Evolutionary conservation across 1,140 invertebrate species (phyloP).

Genomic region (Zelostemma sp.): DNA sequence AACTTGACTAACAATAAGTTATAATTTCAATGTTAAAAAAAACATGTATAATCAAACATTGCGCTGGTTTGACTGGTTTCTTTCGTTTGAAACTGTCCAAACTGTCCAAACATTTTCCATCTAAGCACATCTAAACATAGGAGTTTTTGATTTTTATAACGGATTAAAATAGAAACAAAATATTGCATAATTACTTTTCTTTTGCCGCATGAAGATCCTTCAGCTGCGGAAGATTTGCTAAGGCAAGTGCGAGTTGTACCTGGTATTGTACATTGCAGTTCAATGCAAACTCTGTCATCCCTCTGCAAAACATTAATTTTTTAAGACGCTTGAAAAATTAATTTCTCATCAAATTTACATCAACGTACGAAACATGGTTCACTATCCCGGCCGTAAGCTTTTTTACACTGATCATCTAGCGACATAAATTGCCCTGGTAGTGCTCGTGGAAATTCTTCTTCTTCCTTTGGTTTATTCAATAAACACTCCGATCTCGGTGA

Average conservation of each 20-base stretch:
- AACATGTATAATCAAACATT: too few species aligned
- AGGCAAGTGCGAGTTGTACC: slow-evolving; percentile 80
- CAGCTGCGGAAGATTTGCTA: slow-evolving; percentile 88
- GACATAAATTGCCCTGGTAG: slow-evolving; percentile 87
- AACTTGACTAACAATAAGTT: too few species aligned
- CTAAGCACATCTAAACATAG: slow-evolving; percentile 82
- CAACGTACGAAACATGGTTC: slow-evolving; percentile 81
- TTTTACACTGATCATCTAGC: slow-evolving; percentile 89
- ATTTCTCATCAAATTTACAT: neutral
- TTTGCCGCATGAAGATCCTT: slow-evolving; percentile 88
- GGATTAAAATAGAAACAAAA: slow-evolving; percentile 4
- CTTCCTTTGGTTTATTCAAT: slow-evolving; percentile 88
- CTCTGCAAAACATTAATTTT: slow-evolving; percentile 29
- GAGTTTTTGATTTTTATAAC: neutral
- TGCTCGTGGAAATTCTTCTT: slow-evolving; percentile 81
- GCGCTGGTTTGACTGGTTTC: too few species aligned
- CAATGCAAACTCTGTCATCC: slow-evolving; percentile 38
- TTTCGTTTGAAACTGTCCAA: too few species aligned
- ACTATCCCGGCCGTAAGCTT: slow-evolving; percentile 81
- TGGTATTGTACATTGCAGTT: slow-evolving; percentile 41
- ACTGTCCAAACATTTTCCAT: slow-evolving; percentile 83
- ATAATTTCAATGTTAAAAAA: too few species aligned
- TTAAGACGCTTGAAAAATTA: neutral
- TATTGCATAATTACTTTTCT: slow-evolving; percentile 3
- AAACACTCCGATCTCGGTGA: slow-evolving; percentile 79